Base-by-base conservation (phyloP, 2,113 vertebrate species). In the Numenius arquata region DNA sequence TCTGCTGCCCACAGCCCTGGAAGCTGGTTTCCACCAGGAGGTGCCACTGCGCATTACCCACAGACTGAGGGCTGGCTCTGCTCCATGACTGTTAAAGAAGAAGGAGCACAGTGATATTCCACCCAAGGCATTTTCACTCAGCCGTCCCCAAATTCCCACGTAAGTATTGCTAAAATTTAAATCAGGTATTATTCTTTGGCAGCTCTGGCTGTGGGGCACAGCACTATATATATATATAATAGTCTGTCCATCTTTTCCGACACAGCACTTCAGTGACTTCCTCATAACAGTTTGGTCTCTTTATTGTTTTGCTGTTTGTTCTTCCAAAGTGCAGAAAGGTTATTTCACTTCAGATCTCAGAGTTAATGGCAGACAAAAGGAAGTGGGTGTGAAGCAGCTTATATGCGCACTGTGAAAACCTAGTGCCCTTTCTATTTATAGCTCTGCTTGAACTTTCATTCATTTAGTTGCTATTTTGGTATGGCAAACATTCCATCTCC, bases 371-470 rank as follows among this genome's bases (percentile, higher is more conserved):
- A 97, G 87, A 95, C 87, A 96, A 89, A 95, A 95, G 94, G 90
- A 97, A 96, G 71, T 96, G 92, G 96, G 97, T 95, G 97, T 97
- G 97, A 93, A 85, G 41, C 36, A 63, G 61, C 56, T 93, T 55
- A 48, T 65, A 52, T 58, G 86, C 14, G 40, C 56, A 18, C 41
- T 40, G 78, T 84, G 95, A 94, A 95, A 95, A 87, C 71, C 68
- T 21, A 73, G 2, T 70, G 71, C 66, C 40, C 80, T 76, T 95
- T 92, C 98, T 98, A 98, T 98, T 98, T 98, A 97, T 98, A 98
- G 97, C 84, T 32, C 41, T 63, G 6, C 75, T 93, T 97, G 95
- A 96, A 98, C 97, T 98, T 98, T 96, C 95, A 95, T 98, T 97
- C 96, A 84, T 93, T 92, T 87, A 90, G 97, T 96, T 98, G 96